Evolutionary conservation across 2,113 vertebrate genomes (phyloP), one percentile per base, ranked within the genome.

Genomic region (Thamnaconus septentrionalis): DNA sequence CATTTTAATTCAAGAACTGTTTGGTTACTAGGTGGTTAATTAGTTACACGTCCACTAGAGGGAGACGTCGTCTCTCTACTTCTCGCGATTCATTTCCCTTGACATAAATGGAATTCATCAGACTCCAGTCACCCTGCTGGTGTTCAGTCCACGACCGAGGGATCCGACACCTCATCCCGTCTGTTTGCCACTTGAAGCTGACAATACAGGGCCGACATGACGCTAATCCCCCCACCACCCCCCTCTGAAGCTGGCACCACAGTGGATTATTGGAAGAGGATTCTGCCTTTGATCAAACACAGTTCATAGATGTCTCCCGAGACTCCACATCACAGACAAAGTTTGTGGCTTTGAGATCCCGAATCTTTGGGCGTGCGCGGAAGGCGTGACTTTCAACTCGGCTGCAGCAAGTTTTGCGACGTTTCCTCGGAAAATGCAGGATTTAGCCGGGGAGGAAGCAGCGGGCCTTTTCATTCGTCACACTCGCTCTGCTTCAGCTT

Each of bases 241-340:
- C 31, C 49, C 68, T 72, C 56, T 51, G 61, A 75, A 80, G 58
- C 79, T 71, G 53, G 54, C 67, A 73, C 58, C 51, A 10, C 59
- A 51, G 62, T 69, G 70, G 67, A 79, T 83, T 83, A 78, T 67
- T 73, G 50, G 62, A 76, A 78, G 61, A 67, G 63, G 67, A 70
- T 73, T 66, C 64, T 59, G 45, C 31, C 59, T 84, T 73, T 83
- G 74, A 80, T 80, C 71, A 68, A 49, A 65, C 61, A 41, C 45
- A 60, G 42, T 78, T 54, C 55, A 11, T 18, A 40, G 47, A 73
- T 62, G 60, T 72, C 40, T 66, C 53, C 43, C 8, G 70, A 31
- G 18, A 11, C 39, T 52, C 49, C 31, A 53, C 60, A 72, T 61
- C 55, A 42, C 50, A 47, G 54, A 40, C 41, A 55, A 4, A 31